Percentiles rank a stretch among this genome's conserved stretches.
phyloP scores from a whole-genome alignment of 2,113 vertebrate genomes.

The Tenrec ecaudatus region DNA sequence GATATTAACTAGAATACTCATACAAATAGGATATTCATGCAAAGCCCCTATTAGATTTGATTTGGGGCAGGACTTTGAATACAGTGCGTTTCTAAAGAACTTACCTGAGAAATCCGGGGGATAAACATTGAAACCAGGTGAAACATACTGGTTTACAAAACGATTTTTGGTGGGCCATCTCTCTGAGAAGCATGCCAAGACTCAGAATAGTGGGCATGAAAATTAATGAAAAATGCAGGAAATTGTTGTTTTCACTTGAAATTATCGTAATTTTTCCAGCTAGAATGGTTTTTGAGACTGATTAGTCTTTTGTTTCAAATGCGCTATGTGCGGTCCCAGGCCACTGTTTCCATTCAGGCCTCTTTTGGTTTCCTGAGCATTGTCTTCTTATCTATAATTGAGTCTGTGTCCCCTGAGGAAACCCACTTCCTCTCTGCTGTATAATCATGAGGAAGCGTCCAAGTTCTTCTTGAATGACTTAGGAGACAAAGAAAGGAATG shows the following conservation, averaged over 20 bases:
- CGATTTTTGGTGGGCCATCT: not conserved
- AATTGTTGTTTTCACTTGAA: constrained; percentile 15
- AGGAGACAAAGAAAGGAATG: too few species aligned
- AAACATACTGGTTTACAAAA: not conserved
- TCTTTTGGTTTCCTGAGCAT: not conserved
- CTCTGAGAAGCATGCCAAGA: not conserved
- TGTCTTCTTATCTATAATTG: not conserved
- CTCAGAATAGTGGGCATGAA: not conserved
- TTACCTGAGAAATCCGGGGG: not conserved
- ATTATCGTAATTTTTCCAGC: not conserved
- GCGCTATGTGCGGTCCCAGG: not conserved
- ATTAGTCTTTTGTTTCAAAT: not conserved
- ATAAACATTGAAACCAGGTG: not conserved
- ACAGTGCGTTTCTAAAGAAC: not conserved
- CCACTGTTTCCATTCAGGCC: not conserved
- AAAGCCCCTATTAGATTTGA: not conserved
- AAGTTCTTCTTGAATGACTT: too few species aligned
- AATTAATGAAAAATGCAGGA: not conserved
- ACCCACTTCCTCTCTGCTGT: not conserved
- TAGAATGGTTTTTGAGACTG: not conserved
- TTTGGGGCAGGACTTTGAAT: not conserved
- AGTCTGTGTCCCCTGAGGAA: not conserved
- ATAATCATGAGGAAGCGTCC: too few species aligned
- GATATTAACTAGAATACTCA: not conserved
- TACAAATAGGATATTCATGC: not conserved